Evolutionary conservation across 2,113 vertebrate genomes (phyloP).

Genomic region (Rhinolophus sinicus): DNA sequence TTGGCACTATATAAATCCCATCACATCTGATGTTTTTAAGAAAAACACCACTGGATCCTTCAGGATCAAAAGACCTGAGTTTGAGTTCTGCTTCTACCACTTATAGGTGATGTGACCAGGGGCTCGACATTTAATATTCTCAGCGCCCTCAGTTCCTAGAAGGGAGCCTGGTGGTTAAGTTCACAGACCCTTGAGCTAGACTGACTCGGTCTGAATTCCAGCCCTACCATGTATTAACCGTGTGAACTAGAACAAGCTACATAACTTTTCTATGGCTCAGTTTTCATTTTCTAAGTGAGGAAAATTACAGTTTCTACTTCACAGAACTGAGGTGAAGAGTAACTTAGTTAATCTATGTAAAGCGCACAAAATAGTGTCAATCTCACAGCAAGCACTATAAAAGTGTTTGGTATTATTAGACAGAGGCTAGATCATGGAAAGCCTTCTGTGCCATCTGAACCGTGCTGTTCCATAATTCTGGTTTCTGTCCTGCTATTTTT

Average conservation of each 20-base stretch:
- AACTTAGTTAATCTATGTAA: constrained; percentile 4
- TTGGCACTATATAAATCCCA: not conserved
- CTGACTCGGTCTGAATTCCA: not conserved
- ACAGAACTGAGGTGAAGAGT: not conserved
- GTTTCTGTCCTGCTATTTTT: not conserved
- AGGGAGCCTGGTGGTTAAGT: not conserved
- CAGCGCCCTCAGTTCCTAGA: not conserved
- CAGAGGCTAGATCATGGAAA: constrained; percentile 23
- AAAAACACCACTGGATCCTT: constrained; percentile 5
- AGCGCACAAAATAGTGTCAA: constrained; percentile 20
- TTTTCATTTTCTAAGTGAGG: not conserved
- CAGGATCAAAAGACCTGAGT: constrained; percentile 22
- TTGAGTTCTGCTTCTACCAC: not conserved
- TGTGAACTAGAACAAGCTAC: not conserved
- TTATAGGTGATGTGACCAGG: not conserved
- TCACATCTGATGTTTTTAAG: not conserved
- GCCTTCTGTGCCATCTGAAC: not conserved
- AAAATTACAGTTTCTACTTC: constrained; percentile 31
- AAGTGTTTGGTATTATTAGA: not conserved
- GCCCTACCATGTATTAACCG: not conserved
- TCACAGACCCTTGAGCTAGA: not conserved
- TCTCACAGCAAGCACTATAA: not conserved
- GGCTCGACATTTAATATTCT: constrained; percentile 23
- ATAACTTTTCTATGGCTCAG: constrained; percentile 3
- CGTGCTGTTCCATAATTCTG: constrained; percentile 25